A percentile compares a stretch with the other conserved stretches of the same genome.
phyloP scores from a whole-genome alignment of 2,113 vertebrate genomes.

The Todiramphus saurophagus region DNA sequence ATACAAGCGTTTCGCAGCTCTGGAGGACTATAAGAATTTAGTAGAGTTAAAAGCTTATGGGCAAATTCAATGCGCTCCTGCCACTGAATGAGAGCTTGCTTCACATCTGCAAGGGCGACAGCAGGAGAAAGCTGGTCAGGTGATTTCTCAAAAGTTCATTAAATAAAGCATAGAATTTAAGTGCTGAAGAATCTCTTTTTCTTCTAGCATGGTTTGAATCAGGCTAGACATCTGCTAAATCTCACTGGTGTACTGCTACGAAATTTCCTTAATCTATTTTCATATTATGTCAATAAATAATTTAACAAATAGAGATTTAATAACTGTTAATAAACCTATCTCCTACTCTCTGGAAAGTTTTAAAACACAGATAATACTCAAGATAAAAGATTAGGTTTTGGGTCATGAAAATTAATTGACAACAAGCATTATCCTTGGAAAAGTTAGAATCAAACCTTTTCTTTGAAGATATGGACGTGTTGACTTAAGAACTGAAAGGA shows the following conservation, averaged over 20 bases:
- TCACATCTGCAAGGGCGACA: slow-evolving; percentile 88
- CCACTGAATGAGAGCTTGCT: slow-evolving; percentile 99
- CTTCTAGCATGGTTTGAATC: background rate
- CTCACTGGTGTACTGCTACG: background rate
- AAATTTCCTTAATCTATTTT: background rate
- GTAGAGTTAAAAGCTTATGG: slow-evolving; percentile 97
- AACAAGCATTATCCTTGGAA: background rate
- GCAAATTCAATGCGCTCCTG: slow-evolving; percentile 99
- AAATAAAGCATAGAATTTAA: background rate
- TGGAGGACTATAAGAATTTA: slow-evolving; percentile 98
- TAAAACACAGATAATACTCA: background rate
- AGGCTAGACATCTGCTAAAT: background rate
- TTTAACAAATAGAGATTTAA: background rate
- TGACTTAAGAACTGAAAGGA: slow-evolving; percentile 95
- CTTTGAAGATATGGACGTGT: slow-evolving; percentile 95
- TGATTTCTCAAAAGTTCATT: background rate
- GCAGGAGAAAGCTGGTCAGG: background rate
- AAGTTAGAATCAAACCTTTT: slow-evolving; percentile 84
- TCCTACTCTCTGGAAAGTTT: background rate
- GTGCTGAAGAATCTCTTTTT: background rate
- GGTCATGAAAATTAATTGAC: background rate
- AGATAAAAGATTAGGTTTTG: background rate
- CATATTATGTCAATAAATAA: background rate
- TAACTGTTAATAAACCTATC: background rate
- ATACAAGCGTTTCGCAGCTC: slow-evolving; percentile 95